Conservation (phyloP, 2,888 invertebrate species). For the Alsophila aescularia region DNA sequence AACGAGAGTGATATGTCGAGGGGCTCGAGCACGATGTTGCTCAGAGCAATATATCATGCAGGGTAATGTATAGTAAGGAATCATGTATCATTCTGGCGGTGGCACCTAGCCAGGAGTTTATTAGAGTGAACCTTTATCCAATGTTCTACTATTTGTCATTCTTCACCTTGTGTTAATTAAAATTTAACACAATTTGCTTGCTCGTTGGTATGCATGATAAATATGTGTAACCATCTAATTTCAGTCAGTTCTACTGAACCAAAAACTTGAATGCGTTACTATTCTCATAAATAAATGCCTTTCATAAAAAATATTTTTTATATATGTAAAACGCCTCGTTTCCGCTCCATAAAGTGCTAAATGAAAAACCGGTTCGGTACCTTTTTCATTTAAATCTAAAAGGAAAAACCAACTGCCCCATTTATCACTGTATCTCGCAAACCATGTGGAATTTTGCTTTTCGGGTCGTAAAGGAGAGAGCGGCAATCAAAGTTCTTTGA, state of each 20-base stretch:
- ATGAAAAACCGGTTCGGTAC: conserved; percentile 39
- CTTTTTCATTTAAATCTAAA: conserved; percentile 50
- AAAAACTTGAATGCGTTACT: conserved; percentile 15
- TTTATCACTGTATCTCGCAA: conserved; percentile 47
- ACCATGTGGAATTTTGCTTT: conserved; percentile 42
- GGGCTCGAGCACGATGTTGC: conserved; percentile 6
- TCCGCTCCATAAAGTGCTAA: conserved; percentile 45
- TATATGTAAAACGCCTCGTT: conserved; percentile 41
- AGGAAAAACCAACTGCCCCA: conserved; percentile 43
- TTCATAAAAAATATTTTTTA: conserved; percentile 32
- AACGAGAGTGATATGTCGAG: conserved; percentile 4
- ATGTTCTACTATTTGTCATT: conserved; percentile 16
- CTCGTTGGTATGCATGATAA: background rate
- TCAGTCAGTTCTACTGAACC: background rate
- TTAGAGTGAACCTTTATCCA: conserved; percentile 33
- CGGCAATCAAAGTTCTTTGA: conserved; percentile 25
- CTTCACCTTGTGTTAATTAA: background rate
- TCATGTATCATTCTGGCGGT: conserved; percentile 25
- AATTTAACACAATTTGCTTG: conserved; percentile 12
- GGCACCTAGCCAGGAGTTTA: conserved; percentile 36
- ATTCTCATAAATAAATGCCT: conserved; percentile 31
- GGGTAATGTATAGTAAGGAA: conserved; percentile 1
- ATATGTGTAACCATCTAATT: too few relatives aligned
- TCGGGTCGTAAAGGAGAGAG: conserved; percentile 33
- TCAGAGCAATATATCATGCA: conserved; percentile 11